Evolutionary conservation across 2,888 invertebrate species (phyloP).

Genomic region (Tachina fera): DNA sequence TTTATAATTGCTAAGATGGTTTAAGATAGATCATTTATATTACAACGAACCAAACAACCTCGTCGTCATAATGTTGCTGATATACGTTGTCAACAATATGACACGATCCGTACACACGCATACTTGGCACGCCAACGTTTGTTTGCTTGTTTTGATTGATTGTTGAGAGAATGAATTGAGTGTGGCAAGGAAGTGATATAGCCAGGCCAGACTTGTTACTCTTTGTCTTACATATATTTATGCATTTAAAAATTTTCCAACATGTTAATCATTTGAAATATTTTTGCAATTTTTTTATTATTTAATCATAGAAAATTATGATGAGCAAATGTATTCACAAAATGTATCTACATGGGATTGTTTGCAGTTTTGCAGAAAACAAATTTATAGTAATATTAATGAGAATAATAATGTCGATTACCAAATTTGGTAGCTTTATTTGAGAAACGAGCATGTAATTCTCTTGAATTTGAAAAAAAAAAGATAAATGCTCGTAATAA

Average conservation of each 20-base stretch:
- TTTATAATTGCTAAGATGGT: conserved; percentile 46
- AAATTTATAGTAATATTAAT: neutral
- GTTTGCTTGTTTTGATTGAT: conserved; percentile 64
- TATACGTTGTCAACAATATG: conserved; percentile 69
- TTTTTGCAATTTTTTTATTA: conserved; percentile 48
- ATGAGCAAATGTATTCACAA: conserved; percentile 36
- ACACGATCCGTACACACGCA: conserved; percentile 66
- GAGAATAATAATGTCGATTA: conserved; percentile 13
- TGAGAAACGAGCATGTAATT: conserved; percentile 31
- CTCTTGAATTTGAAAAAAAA: conserved; percentile 21
- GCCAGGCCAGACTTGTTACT: neutral
- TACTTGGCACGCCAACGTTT: conserved; percentile 64
- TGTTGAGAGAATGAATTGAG: conserved; percentile 45
- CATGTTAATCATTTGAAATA: conserved; percentile 57
- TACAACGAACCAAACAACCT: conserved; percentile 2
- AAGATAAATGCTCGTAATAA: neutral
- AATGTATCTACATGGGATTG: conserved; percentile 4
- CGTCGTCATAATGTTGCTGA: conserved; percentile 65
- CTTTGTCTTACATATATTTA: conserved; percentile 3
- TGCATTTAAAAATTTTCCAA: conserved; percentile 51
- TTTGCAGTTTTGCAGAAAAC: conserved; percentile 21
- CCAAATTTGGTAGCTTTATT: conserved; percentile 40
- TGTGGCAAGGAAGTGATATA: conserved; percentile 48
- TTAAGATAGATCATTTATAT: conserved; percentile 53
- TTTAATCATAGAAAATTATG: conserved; percentile 58